Percentiles rank a stretch among this genome's conserved stretches.
These are phyloP conservation scores for Rhombomys opimus DNA, from an alignment of 2,113 vertebrate species.

Conservation along the genomic window DNA sequence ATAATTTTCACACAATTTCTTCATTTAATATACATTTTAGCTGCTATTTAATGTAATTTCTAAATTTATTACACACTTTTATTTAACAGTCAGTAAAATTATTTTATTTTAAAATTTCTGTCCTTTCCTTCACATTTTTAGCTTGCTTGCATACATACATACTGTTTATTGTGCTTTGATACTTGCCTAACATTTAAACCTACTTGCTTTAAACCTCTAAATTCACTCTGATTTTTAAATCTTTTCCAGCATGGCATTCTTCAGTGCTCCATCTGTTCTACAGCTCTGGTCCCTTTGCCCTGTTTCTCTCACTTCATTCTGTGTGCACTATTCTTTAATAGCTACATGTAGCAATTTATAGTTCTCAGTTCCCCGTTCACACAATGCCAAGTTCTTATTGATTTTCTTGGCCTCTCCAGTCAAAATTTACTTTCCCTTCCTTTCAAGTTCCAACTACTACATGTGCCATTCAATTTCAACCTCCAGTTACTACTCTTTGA, in stretches of 20 bases:
- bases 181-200: neutral
- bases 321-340: neutral
- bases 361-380: neutral
- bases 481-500: constrained; percentile 3
- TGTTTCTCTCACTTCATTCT: neutral
- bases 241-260: neutral
- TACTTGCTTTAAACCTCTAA: constrained; percentile 22
- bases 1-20: neutral
- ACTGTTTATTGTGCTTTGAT: neutral
- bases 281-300: neutral
- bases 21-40: neutral
- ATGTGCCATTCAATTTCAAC: neutral
- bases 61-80: neutral
- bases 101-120: neutral
- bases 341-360: neutral
- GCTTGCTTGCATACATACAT: neutral
- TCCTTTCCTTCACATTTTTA: neutral
- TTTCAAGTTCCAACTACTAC: neutral
- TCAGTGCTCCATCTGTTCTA: neutral
- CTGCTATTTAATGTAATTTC: neutral
- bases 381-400: neutral
- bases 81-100: neutral
- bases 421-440: neutral
- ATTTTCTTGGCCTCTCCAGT: neutral
- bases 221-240: neutral